Conservation (phyloP, 2,888 invertebrate genomes). For the Andrena bicolor region DNA sequence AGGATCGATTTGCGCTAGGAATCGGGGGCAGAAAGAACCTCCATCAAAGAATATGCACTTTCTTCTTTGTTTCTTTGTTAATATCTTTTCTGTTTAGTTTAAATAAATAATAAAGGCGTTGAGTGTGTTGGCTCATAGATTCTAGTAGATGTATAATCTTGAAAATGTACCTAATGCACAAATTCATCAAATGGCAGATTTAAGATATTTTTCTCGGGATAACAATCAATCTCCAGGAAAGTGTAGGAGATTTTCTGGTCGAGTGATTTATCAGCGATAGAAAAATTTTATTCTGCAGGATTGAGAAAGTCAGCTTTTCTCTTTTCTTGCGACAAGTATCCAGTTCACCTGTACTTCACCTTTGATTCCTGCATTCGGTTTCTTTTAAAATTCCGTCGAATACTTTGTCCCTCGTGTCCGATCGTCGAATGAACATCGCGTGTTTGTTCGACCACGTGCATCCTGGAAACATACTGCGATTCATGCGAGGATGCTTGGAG, state of each 20-base stretch:
- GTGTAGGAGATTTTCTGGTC: slow-evolving; percentile 64
- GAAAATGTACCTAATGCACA: background rate
- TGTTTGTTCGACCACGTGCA: background rate
- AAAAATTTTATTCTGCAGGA: slow-evolving; percentile 34
- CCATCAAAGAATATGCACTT: background rate
- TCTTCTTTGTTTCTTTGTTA: slow-evolving; percentile 9
- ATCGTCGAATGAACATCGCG: background rate
- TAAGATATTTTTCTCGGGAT: background rate
- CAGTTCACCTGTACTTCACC: background rate
- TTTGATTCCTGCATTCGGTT: background rate
- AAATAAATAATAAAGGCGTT: background rate
- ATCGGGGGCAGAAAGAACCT: slow-evolving; percentile 8
- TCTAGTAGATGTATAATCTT: background rate
- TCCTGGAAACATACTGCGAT: background rate
- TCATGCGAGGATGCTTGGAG: background rate
- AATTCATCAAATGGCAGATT: slow-evolving; percentile 6
- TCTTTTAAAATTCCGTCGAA: background rate
- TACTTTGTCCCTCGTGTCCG: no score
- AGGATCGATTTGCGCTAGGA: background rate
- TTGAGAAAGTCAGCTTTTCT: slow-evolving; percentile 61
- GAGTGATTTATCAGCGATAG: slow-evolving; percentile 49
- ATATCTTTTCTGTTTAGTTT: background rate
- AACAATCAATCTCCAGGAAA: slow-evolving; percentile 51
- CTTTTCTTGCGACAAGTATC: slow-evolving; percentile 10
- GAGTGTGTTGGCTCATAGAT: background rate